A percentile compares a stretch with the other conserved stretches of the same genome.
Conservation (phyloP, 2,797 vertebrate species). For the Notolabrus celidotus region DNA sequence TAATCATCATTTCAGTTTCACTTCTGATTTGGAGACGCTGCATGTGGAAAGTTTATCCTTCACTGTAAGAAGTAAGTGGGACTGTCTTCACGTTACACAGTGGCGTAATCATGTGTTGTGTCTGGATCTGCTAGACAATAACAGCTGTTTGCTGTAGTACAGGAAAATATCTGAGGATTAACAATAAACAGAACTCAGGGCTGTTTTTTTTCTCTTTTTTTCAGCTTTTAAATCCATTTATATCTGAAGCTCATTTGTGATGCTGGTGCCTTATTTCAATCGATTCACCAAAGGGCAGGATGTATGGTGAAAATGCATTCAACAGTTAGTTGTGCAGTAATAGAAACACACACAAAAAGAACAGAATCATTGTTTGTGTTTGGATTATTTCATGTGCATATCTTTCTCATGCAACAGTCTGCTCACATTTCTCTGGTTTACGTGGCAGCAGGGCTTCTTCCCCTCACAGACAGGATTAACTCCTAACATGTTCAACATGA, state of each 20-base stretch:
- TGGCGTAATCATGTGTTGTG: slow-evolving; percentile 9
- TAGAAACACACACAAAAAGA: neutral
- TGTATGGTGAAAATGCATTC: neutral
- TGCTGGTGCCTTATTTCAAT: neutral
- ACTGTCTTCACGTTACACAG: slow-evolving; percentile 1
- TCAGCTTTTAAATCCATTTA: neutral
- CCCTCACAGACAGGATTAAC: slow-evolving; percentile 90
- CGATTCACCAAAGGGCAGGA: neutral
- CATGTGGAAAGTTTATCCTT: neutral
- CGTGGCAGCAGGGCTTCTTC: slow-evolving; percentile 80
- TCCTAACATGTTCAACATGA: slow-evolving; percentile 93
- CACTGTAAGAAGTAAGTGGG: neutral
- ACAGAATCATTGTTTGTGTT: neutral
- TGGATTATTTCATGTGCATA: neutral
- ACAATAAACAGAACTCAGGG: slow-evolving; percentile 2
- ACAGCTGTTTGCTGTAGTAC: neutral
- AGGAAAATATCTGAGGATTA: slow-evolving; percentile 1
- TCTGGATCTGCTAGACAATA: slow-evolving; percentile 9
- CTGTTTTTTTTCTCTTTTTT: neutral
- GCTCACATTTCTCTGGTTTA: slow-evolving; percentile 12
- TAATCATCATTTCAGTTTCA: slow-evolving; percentile 23
- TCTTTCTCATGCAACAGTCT: neutral
- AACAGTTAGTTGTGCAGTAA: neutral
- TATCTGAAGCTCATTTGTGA: neutral
- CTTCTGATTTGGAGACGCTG: slow-evolving; percentile 22